Evolutionary conservation across 2,797 vertebrate species (phyloP).

Genomic region (Salarias fasciatus): DNA sequence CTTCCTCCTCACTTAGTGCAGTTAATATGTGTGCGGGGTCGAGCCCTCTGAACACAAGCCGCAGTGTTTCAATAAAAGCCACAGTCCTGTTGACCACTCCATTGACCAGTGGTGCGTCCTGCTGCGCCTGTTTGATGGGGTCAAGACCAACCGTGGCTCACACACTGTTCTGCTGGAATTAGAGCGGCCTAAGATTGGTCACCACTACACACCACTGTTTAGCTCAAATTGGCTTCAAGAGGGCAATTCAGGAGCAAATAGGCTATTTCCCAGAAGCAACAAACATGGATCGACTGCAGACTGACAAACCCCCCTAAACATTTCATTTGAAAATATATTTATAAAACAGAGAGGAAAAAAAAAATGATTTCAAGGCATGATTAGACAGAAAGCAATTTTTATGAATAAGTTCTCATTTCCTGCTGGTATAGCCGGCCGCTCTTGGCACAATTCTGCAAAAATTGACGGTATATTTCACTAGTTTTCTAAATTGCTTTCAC

Average conservation of each 20-base stretch:
- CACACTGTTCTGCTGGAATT: slow-evolving; percentile 68
- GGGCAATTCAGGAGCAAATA: slow-evolving; percentile 66
- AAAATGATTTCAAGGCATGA: slow-evolving; percentile 25
- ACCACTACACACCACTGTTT: slow-evolving; percentile 57
- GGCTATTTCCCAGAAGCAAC: slow-evolving; percentile 53
- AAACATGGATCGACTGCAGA: slow-evolving; percentile 32
- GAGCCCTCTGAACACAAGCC: slow-evolving; percentile 55
- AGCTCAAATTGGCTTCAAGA: slow-evolving; percentile 71
- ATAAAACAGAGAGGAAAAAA: not conserved
- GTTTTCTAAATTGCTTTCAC: slow-evolving; percentile 11
- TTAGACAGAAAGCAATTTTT: slow-evolving; percentile 40
- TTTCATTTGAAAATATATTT: slow-evolving; percentile 41
- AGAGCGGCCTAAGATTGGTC: slow-evolving; percentile 63
- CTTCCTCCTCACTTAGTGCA: slow-evolving; percentile 54
- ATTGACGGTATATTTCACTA: slow-evolving; percentile 5
- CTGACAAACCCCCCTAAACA: slow-evolving; percentile 17
- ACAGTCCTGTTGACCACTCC: slow-evolving; percentile 67
- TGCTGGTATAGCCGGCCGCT: slow-evolving; percentile 30
- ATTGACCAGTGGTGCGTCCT: slow-evolving; percentile 64
- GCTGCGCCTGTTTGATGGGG: slow-evolving; percentile 75
- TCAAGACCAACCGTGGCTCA: slow-evolving; percentile 68
- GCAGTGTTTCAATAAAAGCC: slow-evolving; percentile 65
- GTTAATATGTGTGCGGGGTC: slow-evolving; percentile 65
- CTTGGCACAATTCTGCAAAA: slow-evolving; percentile 5
- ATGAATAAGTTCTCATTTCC: slow-evolving; percentile 37